phyloP scores from a whole-genome alignment of 2,797 vertebrate genomes.

The Acipenser transmontanus region DNA sequence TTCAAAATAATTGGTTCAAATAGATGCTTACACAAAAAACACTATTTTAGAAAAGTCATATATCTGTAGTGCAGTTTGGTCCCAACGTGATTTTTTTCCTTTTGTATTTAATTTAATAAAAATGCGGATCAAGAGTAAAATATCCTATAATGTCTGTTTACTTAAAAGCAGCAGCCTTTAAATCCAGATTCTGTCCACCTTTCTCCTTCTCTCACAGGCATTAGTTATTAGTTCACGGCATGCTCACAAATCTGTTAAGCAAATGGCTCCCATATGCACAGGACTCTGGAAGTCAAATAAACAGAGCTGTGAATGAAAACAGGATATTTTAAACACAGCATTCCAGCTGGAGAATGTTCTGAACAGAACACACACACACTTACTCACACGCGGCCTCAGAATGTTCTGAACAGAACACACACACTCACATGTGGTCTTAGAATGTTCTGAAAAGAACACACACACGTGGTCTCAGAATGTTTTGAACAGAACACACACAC shows the following conservation, averaged over 20 bases:
- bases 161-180: conserved; percentile 5
- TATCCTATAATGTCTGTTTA: too few relatives aligned
- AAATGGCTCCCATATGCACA: conserved; percentile 34
- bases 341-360: not conserved
- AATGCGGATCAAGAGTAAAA: too few relatives aligned
- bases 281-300: conserved; percentile 20
- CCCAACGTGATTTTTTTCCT: not conserved
- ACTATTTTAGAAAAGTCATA: not conserved
- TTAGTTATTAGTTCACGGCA: conserved; percentile 38
- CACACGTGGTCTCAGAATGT: too few relatives aligned
- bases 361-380: too few relatives aligned
- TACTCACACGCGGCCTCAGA: too few relatives aligned
- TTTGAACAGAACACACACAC: too few relatives aligned
- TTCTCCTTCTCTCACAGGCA: conserved; percentile 18
- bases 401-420: too few relatives aligned
- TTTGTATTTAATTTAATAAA: too few relatives aligned
- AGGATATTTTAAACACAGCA: conserved; percentile 3
- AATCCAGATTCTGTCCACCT: not conserved
- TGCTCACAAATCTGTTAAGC: conserved; percentile 36
- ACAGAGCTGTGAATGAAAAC: conserved; percentile 12
- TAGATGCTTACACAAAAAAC: not conserved
- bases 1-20: not conserved
- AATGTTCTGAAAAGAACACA: too few relatives aligned
- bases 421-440: too few relatives aligned
- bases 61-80: not conserved